Conservation (phyloP, 2,797 vertebrate species). For the Sebastiscus tertius region DNA sequence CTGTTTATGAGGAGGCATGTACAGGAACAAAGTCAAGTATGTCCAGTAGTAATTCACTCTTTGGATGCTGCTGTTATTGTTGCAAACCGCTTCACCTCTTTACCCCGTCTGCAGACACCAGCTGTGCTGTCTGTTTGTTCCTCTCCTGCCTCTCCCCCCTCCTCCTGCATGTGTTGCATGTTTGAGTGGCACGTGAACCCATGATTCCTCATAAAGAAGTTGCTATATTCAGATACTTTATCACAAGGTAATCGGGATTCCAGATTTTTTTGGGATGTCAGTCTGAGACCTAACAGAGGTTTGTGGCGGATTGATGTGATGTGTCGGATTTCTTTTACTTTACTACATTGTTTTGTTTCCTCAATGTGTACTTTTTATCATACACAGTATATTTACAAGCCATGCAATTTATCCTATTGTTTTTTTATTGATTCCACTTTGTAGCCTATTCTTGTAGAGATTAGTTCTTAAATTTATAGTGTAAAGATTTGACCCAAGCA, state of each 20-base stretch:
- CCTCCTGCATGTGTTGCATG: constrained; percentile 18
- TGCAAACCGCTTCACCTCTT: constrained; percentile 13
- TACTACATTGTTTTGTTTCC: background rate
- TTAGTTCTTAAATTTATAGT: background rate
- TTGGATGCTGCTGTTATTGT: constrained; percentile 23
- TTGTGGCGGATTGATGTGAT: background rate
- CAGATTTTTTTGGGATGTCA: constrained; percentile 5
- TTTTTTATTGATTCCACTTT: background rate
- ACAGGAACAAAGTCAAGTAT: background rate
- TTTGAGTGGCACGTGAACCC: background rate
- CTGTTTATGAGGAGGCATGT: background rate
- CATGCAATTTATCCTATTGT: background rate
- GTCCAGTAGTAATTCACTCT: background rate
- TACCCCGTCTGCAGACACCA: constrained; percentile 28
- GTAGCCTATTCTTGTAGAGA: background rate
- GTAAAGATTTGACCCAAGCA: background rate
- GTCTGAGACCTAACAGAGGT: background rate
- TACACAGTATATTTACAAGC: background rate
- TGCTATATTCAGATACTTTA: constrained; percentile 47
- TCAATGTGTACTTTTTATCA: background rate
- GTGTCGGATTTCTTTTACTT: background rate
- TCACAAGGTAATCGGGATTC: constrained; percentile 46
- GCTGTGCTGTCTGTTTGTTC: constrained; percentile 25
- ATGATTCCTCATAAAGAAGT: constrained; percentile 25
- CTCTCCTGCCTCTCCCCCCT: constrained; percentile 32